Evolutionary conservation across 2,113 vertebrate genomes (phyloP).

Genomic region (Urocolius indicus): DNA sequence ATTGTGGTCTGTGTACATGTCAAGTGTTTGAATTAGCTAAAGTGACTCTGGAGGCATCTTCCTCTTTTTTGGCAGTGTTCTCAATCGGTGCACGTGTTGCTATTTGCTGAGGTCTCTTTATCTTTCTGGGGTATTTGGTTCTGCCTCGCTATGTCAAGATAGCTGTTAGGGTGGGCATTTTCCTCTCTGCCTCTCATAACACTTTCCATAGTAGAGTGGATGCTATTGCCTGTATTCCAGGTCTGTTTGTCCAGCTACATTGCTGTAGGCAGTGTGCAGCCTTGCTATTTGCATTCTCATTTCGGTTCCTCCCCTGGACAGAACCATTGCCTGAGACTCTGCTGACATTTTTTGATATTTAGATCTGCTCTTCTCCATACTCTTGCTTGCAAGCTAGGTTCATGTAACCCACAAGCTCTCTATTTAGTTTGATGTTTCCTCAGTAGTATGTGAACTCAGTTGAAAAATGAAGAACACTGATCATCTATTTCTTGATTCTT

Average conservation of each 20-base stretch:
- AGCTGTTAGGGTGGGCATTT: not conserved
- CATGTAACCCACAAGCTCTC: not conserved
- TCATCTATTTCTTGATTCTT: not conserved
- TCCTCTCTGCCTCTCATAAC: not conserved
- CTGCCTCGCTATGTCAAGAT: not conserved
- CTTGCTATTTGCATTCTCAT: not conserved
- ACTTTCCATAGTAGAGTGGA: not conserved
- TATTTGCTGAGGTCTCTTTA: not conserved
- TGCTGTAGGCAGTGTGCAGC: not conserved
- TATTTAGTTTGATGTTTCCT: not conserved
- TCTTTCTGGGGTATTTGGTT: not conserved
- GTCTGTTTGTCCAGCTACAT: not conserved
- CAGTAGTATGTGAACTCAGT: not conserved
- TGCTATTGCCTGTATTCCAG: not conserved
- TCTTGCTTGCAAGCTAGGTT: not conserved
- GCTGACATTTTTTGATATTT: not conserved
- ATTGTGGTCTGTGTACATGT: not conserved
- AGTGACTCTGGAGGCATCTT: not conserved
- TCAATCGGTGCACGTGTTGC: rapidly evolving
- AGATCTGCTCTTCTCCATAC: not conserved
- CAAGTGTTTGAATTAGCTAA: slow-evolving; percentile 11
- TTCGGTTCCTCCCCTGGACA: not conserved
- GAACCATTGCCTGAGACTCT: not conserved
- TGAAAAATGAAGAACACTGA: not conserved
- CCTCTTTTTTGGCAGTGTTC: not conserved